Conservation (phyloP, 2,888 invertebrate genomes). For the Tricholauxania praeusta region DNA sequence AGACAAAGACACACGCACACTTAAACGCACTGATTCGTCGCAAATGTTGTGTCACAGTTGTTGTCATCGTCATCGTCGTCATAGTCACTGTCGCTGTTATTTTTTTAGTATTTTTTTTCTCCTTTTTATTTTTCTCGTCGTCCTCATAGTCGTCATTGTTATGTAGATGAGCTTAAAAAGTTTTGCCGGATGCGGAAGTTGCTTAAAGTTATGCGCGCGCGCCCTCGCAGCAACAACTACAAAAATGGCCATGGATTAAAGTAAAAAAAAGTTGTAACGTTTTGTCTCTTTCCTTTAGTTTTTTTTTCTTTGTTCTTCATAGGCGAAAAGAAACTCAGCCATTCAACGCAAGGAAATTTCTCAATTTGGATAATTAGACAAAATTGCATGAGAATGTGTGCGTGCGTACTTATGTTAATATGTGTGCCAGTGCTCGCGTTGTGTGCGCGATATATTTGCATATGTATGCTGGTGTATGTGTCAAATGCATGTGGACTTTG, state of each 20-base stretch:
- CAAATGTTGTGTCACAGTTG: neutral
- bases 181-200: constrained; percentile 42
- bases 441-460: no score
- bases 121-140: constrained; percentile 4
- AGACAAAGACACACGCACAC: neutral
- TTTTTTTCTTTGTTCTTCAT: neutral
- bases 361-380: constrained; percentile 38
- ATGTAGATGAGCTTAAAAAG: constrained; percentile 48
- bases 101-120: neutral
- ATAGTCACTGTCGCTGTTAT: neutral
- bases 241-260: neutral
- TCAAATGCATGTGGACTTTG: no score
- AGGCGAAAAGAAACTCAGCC: constrained; percentile 20
- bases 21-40: neutral
- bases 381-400: constrained; percentile 3
- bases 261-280: constrained; percentile 15
- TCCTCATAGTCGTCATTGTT: constrained; percentile 41
- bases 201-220: constrained; percentile 26
- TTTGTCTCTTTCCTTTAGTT: neutral
- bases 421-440: no score
- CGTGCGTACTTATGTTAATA: no score
- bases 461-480: no score
- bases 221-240: constrained; percentile 8
- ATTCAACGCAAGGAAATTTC: constrained; percentile 37
- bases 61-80: neutral